Evolutionary conservation across 2,797 vertebrate genomes (phyloP).

Genomic region (Meriones psammophilus): DNA sequence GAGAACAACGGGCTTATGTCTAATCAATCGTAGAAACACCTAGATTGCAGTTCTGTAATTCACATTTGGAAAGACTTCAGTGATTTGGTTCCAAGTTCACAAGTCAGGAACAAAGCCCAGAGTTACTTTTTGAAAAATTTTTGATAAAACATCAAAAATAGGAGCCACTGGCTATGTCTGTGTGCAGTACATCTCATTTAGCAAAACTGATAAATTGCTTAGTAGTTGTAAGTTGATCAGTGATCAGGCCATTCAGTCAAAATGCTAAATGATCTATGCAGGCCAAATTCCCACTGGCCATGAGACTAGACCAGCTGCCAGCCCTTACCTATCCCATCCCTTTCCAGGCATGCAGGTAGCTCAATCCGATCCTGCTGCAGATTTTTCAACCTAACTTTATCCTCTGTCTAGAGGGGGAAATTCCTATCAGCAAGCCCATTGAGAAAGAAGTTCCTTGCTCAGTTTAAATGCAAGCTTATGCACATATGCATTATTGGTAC

Average conservation of each 20-base stretch:
- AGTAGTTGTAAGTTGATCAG: background rate
- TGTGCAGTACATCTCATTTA: background rate
- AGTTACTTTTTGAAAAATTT: background rate
- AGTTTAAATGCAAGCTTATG: background rate
- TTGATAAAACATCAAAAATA: conserved; percentile 47
- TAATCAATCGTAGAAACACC: background rate
- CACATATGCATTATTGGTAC: background rate
- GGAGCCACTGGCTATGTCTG: background rate
- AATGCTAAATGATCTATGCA: background rate
- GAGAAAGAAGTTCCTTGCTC: conserved; percentile 21
- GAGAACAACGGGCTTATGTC: background rate
- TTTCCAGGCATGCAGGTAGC: background rate
- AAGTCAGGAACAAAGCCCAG: conserved; percentile 27
- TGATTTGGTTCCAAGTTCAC: background rate
- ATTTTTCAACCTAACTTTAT: background rate
- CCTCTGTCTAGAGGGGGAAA: conserved; percentile 14
- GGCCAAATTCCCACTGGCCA: background rate
- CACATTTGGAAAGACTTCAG: background rate
- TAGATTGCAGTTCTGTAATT: background rate
- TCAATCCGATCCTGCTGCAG: background rate
- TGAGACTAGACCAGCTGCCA: background rate
- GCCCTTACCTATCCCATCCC: background rate
- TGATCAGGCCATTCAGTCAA: background rate
- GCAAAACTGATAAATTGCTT: conserved; percentile 23
- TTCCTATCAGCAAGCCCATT: background rate